Percentiles rank a stretch among this genome's conserved stretches.
Conservation (phyloP, 2,888 invertebrate genomes). For the Lordiphosa fenestrarum region DNA sequence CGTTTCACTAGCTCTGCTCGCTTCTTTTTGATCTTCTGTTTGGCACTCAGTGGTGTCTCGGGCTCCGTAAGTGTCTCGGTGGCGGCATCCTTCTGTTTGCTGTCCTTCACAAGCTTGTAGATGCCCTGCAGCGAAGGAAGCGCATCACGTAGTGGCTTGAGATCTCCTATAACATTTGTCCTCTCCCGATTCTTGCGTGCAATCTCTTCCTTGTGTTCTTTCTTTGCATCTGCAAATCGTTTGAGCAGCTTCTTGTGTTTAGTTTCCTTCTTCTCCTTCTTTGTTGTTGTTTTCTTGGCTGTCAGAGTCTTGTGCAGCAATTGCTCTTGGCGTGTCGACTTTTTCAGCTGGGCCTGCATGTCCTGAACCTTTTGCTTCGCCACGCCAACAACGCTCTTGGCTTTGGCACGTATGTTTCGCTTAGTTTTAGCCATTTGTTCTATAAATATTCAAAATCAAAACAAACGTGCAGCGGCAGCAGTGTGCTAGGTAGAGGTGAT, state of each 20-base stretch:
- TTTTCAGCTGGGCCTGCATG: constrained; percentile 42
- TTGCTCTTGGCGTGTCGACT: constrained; percentile 35
- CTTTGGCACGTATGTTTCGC: constrained; percentile 61
- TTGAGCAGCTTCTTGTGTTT: constrained; percentile 74
- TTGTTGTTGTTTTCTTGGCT: constrained; percentile 63
- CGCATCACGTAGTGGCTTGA: constrained; percentile 77
- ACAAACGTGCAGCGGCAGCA: too few relatives aligned
- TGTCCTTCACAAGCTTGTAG: constrained; percentile 60
- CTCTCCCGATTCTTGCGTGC: constrained; percentile 71
- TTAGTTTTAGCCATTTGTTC: constrained; percentile 53
- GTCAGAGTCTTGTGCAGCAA: constrained; percentile 68
- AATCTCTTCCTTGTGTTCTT: constrained; percentile 69
- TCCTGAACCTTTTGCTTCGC: constrained; percentile 61
- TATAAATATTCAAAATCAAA: too few relatives aligned
- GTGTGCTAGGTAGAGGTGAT: too few relatives aligned
- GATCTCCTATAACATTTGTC: constrained; percentile 71
- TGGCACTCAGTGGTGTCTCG: constrained; percentile 53
- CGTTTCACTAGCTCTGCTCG: constrained; percentile 65
- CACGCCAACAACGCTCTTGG: constrained; percentile 53
- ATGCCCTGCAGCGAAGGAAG: constrained; percentile 77
- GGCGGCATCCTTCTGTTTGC: constrained; percentile 46
- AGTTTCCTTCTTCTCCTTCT: constrained; percentile 75
- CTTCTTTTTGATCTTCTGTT: constrained; percentile 70
- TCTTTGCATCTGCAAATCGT: constrained; percentile 67
- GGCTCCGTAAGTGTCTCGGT: constrained; percentile 32